Evolutionary conservation across 1,140 invertebrate genomes (phyloP).

Genomic region (Campodea augens): DNA sequence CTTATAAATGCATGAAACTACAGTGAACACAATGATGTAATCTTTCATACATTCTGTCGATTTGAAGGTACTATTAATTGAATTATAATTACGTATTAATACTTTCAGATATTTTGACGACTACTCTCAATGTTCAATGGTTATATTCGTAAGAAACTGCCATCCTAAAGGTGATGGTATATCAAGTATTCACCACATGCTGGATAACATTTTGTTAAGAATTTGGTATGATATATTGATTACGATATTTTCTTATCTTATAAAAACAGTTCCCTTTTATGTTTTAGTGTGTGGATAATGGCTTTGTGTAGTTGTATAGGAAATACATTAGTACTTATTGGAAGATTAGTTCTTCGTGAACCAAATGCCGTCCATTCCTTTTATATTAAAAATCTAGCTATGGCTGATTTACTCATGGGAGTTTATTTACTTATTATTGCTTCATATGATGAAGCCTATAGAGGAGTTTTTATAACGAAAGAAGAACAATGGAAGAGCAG

Average conservation of each 20-base stretch:
- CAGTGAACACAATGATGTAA: too few relatives aligned
- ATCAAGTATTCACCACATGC: slow-evolving; percentile 33
- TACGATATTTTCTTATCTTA: background rate
- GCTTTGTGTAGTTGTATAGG: slow-evolving; percentile 37
- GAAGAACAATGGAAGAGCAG: slow-evolving; percentile 38
- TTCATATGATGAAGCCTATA: slow-evolving; percentile 33
- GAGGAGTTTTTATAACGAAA: slow-evolving; percentile 35
- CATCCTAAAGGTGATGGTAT: slow-evolving; percentile 39
- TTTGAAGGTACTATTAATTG: too few relatives aligned
- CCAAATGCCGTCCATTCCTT: slow-evolving; percentile 34
- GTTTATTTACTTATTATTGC: slow-evolving; percentile 45
- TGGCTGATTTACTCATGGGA: slow-evolving; percentile 48
- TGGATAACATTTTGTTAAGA: slow-evolving; percentile 32
- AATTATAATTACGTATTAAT: slow-evolving; percentile 12
- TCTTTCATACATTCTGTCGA: too few relatives aligned
- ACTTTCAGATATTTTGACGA: slow-evolving; percentile 36
- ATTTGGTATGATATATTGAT: background rate
- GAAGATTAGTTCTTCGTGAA: slow-evolving; percentile 27
- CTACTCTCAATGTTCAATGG: slow-evolving; percentile 37
- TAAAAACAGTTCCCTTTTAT: background rate
- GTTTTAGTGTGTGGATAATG: slow-evolving; percentile 41
- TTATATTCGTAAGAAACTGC: slow-evolving; percentile 33
- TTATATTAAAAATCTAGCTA: slow-evolving; percentile 40
- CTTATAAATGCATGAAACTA: too few relatives aligned
- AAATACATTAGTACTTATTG: slow-evolving; percentile 39